Percentiles rank a stretch among this genome's conserved stretches.
These are phyloP conservation scores for Tamias sibiricus DNA, from an alignment of 2,113 vertebrate species.

Conservation along the genomic window DNA sequence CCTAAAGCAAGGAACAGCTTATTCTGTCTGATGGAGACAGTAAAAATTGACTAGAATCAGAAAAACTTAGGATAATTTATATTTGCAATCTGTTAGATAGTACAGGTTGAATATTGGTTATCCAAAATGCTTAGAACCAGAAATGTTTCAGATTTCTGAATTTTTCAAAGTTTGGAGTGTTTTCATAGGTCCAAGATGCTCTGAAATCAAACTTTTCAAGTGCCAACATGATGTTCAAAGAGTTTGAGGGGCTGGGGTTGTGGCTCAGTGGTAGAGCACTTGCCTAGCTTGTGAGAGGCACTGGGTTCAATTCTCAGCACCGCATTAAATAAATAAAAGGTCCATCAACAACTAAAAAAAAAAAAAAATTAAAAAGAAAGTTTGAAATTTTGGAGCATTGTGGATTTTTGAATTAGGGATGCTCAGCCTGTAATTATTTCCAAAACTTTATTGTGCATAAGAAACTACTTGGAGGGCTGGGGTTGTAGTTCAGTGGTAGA, in stretches of 20 bases:
- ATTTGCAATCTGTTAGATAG: background rate
- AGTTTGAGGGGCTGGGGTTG: too few species aligned
- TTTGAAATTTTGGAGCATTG: background rate
- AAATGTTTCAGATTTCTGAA: background rate
- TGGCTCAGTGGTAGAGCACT: too few species aligned
- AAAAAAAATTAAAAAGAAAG: too few species aligned
- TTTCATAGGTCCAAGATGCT: background rate
- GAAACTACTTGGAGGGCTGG: background rate
- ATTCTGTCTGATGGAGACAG: background rate
- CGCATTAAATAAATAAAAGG: too few species aligned
- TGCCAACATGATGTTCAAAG: background rate
- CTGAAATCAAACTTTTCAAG: background rate
- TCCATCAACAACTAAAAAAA: too few species aligned
- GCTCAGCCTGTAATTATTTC: slow-evolving; percentile 24
- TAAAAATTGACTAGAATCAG: background rate
- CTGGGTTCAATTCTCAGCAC: too few species aligned
- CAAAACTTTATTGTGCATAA: background rate
- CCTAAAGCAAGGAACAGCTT: background rate
- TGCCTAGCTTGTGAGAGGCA: too few species aligned
- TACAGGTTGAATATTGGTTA: background rate
- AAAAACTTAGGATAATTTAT: slow-evolving; percentile 17
- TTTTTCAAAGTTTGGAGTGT: background rate
- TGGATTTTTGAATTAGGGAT: background rate
- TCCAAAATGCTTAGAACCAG: background rate
- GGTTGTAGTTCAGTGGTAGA: too few species aligned